Evolutionary conservation across 2,113 vertebrate genomes (phyloP).

Genomic region (Pterocles gutturalis): DNA sequence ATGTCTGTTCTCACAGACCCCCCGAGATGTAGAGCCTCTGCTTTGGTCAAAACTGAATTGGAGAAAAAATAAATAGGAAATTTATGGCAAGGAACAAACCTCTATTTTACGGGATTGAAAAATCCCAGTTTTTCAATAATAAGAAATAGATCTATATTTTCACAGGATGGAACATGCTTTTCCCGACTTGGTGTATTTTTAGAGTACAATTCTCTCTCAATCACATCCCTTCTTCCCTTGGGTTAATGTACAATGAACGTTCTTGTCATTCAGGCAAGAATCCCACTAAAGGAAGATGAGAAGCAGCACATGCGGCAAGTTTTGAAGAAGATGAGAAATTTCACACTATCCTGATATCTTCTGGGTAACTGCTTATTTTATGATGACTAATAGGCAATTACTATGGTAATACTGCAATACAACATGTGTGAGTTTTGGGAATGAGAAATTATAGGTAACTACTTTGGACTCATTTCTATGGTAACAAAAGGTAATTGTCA

Average conservation of each 20-base stretch:
- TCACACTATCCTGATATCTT: conserved; percentile 81
- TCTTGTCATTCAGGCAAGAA: conserved; percentile 21
- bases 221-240: not conserved
- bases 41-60: not conserved
- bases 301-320: not conserved
- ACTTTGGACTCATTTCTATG: conserved; percentile 86
- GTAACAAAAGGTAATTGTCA: conserved; percentile 87
- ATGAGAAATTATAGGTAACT: conserved; percentile 86
- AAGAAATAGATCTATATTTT: not conserved
- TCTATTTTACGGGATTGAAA: not conserved
- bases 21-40: not conserved
- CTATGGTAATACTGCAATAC: conserved; percentile 85
- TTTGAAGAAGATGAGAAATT: conserved; percentile 79
- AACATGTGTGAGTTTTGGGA: conserved; percentile 80
- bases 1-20: fast-evolving
- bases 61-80: not conserved
- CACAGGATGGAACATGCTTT: not conserved
- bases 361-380: conserved; percentile 83
- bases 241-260: not conserved
- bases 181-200: not conserved
- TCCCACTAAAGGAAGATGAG: not conserved
- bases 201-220: not conserved
- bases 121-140: not conserved
- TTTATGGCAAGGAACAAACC: fast-evolving
- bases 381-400: conserved; percentile 88